Conservation (phyloP, 2,888 invertebrate genomes). For the Timema podura region DNA sequence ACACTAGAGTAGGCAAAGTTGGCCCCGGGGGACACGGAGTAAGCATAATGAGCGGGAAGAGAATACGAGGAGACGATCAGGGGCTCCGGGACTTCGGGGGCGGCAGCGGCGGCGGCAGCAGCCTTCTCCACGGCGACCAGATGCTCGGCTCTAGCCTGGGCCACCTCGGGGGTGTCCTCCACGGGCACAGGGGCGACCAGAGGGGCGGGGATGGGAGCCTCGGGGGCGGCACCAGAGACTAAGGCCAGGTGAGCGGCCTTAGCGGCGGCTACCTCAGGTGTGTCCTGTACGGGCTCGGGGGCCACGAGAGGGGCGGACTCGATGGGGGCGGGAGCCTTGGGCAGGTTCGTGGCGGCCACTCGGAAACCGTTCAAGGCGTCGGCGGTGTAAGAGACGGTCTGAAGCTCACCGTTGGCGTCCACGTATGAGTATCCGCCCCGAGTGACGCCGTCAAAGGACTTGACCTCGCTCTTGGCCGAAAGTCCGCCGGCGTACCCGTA, state of each 20-base stretch:
- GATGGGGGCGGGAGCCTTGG: slow-evolving; percentile 34
- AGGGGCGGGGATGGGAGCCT: slow-evolving; percentile 17
- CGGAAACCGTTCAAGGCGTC: slow-evolving; percentile 39
- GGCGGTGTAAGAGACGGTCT: slow-evolving; percentile 37
- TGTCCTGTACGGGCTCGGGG: slow-evolving; percentile 40
- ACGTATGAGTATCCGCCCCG: slow-evolving; percentile 59
- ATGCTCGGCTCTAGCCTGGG: slow-evolving; percentile 40
- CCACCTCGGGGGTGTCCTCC: slow-evolving; percentile 10
- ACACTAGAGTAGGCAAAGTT: slow-evolving; percentile 19
- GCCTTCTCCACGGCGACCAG: slow-evolving; percentile 41
- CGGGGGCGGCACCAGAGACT: slow-evolving; percentile 18
- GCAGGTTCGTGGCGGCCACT: slow-evolving; percentile 40
- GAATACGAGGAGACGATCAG: slow-evolving; percentile 32
- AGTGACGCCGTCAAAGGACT: slow-evolving; percentile 55
- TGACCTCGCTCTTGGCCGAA: slow-evolving; percentile 40
- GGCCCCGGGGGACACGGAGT: slow-evolving; percentile 41
- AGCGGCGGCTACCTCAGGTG: slow-evolving; percentile 27
- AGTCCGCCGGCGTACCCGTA: slow-evolving; percentile 41
- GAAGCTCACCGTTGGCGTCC: slow-evolving; percentile 51
- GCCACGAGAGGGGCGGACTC: slow-evolving; percentile 20
- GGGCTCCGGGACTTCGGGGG: slow-evolving; percentile 34
- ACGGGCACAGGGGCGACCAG: slow-evolving; percentile 20
- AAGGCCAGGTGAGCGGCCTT: slow-evolving; percentile 25
- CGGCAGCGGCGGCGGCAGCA: slow-evolving; percentile 38
- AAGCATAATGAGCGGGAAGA: no score